These are phyloP conservation scores for Hirtodrosophila alboralis DNA, from an alignment of 2,888 invertebrate species.

Conservation along the genomic window DNA sequence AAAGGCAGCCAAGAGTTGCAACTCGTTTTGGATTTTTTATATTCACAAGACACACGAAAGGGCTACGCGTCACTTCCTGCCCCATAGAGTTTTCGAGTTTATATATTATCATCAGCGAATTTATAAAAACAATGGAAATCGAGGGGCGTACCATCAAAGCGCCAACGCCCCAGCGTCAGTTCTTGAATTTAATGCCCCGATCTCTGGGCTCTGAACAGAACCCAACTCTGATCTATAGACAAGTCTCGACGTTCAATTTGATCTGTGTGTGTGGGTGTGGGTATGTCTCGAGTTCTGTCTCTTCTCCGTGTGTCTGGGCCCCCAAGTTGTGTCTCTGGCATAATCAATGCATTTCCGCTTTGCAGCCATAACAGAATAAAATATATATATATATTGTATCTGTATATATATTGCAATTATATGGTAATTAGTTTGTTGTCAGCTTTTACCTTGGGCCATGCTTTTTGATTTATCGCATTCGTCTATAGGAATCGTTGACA, in stretches of 20 bases:
- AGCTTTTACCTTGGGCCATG: constrained; percentile 30
- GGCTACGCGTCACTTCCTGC: constrained; percentile 52
- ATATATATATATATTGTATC: constrained; percentile 8
- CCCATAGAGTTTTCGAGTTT: constrained; percentile 11
- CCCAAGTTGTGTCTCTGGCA: constrained; percentile 38
- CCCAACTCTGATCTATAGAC: constrained; percentile 11
- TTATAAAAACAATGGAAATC: constrained; percentile 44
- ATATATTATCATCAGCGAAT: constrained; percentile 21
- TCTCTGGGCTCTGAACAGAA: constrained; percentile 11
- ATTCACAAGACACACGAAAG: constrained; percentile 29
- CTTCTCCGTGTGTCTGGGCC: too few species aligned
- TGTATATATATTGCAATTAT: constrained; percentile 41
- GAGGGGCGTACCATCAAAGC: constrained; percentile 45
- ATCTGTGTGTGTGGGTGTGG: constrained; percentile 41
- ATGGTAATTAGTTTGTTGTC: constrained; percentile 65
- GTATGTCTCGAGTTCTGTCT: constrained; percentile 22
- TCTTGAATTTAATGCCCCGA: constrained; percentile 12
- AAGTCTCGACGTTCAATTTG: constrained; percentile 26
- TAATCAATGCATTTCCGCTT: constrained; percentile 76
- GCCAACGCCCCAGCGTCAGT: constrained; percentile 58
- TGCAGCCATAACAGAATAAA: constrained; percentile 22
- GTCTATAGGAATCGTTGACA: constrained; percentile 21
- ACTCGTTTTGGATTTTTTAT: constrained; percentile 10
- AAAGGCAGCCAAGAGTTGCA: constrained; percentile 20
- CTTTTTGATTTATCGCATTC: constrained; percentile 58